Conservation (phyloP, 1,140 invertebrate genomes). For the Drosophila seguyi region DNA sequence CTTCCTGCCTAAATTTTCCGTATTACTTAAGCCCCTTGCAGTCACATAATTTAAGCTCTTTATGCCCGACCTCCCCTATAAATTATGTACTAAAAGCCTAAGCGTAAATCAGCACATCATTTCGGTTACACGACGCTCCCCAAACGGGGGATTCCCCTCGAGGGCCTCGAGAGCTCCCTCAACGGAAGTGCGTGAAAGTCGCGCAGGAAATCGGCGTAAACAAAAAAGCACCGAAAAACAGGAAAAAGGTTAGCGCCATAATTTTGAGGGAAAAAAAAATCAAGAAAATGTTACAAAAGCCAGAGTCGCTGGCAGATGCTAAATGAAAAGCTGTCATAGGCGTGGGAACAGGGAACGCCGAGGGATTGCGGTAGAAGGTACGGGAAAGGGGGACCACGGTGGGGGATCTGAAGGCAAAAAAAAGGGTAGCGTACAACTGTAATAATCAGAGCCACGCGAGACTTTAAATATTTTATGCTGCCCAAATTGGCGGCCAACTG, state of each 20-base stretch:
- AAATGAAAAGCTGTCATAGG: constrained; percentile 54
- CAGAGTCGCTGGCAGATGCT: constrained; percentile 41
- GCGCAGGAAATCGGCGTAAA: constrained; percentile 64
- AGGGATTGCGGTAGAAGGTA: constrained; percentile 5
- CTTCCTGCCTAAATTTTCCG: constrained; percentile 7
- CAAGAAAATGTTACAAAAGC: constrained; percentile 60
- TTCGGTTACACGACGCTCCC: constrained; percentile 53
- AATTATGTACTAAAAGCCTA: constrained; percentile 79
- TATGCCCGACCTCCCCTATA: constrained; percentile 68
- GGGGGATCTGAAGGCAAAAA: constrained; percentile 5
- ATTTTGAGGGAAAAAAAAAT: constrained; percentile 46
- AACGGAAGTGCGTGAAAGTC: constrained; percentile 71
- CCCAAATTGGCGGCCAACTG: constrained; percentile 72
- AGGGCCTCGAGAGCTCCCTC: constrained; percentile 22
- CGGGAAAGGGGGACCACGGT: background rate
- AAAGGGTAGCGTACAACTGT: constrained; percentile 45
- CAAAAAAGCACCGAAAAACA: constrained; percentile 34
- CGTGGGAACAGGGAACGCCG: constrained; percentile 12
- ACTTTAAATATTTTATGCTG: constrained; percentile 80
- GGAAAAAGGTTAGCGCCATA: constrained; percentile 60
- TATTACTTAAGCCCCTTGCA: constrained; percentile 36
- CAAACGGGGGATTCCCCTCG: constrained; percentile 6
- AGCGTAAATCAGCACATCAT: constrained; percentile 74
- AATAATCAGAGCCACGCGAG: constrained; percentile 80
- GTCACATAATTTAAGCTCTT: constrained; percentile 77